Base-by-base conservation (phyloP, 2,797 vertebrate genomes). In the Oryzias dopingdopingensis region DNA sequence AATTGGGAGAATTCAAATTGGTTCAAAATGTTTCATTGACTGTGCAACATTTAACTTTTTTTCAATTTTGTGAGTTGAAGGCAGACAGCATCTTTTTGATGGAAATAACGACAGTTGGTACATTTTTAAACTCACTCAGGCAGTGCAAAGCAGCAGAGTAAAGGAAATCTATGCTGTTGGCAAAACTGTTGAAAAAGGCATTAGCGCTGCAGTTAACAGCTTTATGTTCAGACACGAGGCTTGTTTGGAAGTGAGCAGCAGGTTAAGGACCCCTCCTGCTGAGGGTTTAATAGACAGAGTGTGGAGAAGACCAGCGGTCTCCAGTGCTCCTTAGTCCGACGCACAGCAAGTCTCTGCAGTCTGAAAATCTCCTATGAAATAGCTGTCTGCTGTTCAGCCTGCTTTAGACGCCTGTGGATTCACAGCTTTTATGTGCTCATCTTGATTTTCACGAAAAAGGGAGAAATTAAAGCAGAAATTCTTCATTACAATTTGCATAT, bases 301-400 rank as follows among this genome's bases (percentile, higher is more conserved):
- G 40, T 48, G 52, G 64, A 70, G 42, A 56, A 74, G 56, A 65
- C 51, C 59, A 56, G 62, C 65, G 65, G 59, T 54, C 62, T 62
- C 59, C 42, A 37, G 22, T 8, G 4, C 58, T 48, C 22, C 63
- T 18, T 22, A 53, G 50, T 59, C 66, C 17, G 56, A 74, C 24
- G 47, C 65, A 72, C 59, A 40, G 5, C 53, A 53, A 48, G 68
- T 42, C 55, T 66, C 61, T 48, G 22, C 13, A 22, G 48, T 66
- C 62, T 52, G 51, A 64, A 69, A 77, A 62, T 67, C 74, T 72
- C 60, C 24, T 55, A 68, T 72, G 63, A 65, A 69, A 72, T 59
- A 14, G 53, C 74, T 71, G 65, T 64, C 72, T 65, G 72, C 65
- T 45, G 51, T 57, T 70, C 54, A 70, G 62, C 14, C 15, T 56